phyloP scores from a whole-genome alignment of 2,888 invertebrate species.

The Acheta domesticus region DNA sequence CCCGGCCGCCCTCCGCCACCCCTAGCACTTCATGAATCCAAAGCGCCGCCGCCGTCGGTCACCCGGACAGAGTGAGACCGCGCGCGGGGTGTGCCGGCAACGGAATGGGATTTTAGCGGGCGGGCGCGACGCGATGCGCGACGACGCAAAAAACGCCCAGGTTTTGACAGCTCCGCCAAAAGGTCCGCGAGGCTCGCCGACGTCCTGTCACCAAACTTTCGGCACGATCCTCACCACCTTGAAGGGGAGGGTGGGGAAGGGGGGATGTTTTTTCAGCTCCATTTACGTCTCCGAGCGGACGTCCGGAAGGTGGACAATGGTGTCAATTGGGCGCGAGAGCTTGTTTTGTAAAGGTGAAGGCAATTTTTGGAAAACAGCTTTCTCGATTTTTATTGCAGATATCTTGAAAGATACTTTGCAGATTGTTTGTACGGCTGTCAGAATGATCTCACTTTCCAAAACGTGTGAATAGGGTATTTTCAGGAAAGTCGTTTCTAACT shows the following conservation, averaged over 20 bases:
- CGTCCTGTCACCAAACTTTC: conserved; percentile 7
- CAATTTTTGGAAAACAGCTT: too few species aligned
- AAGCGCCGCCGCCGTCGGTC: not conserved
- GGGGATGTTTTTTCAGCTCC: not conserved
- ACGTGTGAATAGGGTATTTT: too few species aligned
- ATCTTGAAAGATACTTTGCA: too few species aligned
- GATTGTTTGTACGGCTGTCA: too few species aligned
- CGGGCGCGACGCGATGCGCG: not conserved
- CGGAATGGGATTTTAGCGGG: too few species aligned
- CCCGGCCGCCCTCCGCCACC: not conserved
- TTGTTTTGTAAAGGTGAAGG: not conserved
- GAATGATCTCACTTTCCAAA: too few species aligned
- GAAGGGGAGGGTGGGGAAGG: not conserved
- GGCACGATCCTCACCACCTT: not conserved
- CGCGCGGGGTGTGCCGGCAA: not conserved
- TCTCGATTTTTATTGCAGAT: too few species aligned
- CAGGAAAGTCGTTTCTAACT: too few species aligned
- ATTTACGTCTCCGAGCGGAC: not conserved
- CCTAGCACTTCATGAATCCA: not conserved
- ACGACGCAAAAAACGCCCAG: not conserved
- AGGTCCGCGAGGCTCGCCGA: not conserved
- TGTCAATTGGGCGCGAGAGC: not conserved
- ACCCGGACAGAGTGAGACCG: not conserved
- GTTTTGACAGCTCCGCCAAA: not conserved
- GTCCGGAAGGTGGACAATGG: not conserved